These are phyloP conservation scores for Platynereis dumerilii DNA, from an alignment of 2,888 invertebrate genomes.

Conservation along the genomic window DNA sequence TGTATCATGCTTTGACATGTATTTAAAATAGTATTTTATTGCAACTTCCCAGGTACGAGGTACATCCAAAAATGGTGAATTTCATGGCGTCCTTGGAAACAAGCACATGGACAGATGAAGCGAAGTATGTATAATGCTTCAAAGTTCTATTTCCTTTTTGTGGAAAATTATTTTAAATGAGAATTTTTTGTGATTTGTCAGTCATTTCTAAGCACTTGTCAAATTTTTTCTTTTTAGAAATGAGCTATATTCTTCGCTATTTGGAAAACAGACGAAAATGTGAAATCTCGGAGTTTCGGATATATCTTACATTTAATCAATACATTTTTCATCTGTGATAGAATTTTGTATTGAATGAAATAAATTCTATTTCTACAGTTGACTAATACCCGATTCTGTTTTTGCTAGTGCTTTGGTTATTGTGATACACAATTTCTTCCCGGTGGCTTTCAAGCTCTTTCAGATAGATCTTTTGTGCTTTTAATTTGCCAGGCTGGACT, in stretches of 20 bases:
- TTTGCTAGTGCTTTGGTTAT: no score
- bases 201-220: neutral
- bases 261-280: neutral
- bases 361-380: no score
- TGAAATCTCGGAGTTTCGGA: no score
- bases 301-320: no score
- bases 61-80: constrained; percentile 77
- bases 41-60: constrained; percentile 58
- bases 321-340: no score
- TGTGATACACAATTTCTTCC: no score
- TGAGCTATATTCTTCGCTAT: constrained; percentile 1
- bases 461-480: no score
- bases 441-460: no score
- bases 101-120: constrained; percentile 77
- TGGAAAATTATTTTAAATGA: neutral
- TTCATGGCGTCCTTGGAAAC: constrained; percentile 85
- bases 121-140: constrained; percentile 61
- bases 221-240: constrained; percentile 1
- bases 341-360: no score
- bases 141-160: neutral
- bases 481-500: no score
- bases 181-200: neutral
- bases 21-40: no score
- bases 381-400: no score
- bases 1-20: neutral